Evolutionary conservation across 2,888 invertebrate genomes (phyloP), one percentile per base, ranked within the genome.

Genomic region (Scaptomyza reducta): DNA sequence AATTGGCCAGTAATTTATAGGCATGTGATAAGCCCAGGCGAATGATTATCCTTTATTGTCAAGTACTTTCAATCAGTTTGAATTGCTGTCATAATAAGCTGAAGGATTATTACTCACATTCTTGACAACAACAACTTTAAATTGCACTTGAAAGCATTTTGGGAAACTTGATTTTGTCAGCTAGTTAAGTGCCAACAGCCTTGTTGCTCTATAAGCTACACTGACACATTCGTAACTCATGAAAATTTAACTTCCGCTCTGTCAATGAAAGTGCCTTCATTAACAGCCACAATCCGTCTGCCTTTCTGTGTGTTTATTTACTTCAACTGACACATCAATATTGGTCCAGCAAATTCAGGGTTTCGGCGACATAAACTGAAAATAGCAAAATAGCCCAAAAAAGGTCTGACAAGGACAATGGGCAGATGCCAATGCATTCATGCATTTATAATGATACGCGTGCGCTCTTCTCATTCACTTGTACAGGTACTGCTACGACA

Each of bases 361-460:
- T 47, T 9, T 41, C 22, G 18, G 44, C 35, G 22, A 54, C 38
- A 53, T 47, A 33, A 58, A 31, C 38, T 44, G 33, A 10, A 9
- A 42, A 41, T 18, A 35, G 18, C 49, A 22, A 67, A n/a, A n/a
- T n/a, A n/a, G 44, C 51, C 44, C 41, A 54, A 54, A 58, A n/a
- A n/a, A 47, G 60, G 38, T 51, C 22, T 18, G 27, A 45, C 86
- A 71, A 74, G 79, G 79, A 70, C 88, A 85, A 75, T 74, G 82
- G 68, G 42, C 70, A 61, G 64, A 68, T 70, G 62, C 31, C 66
- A 69, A 66, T 70, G 86, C 70, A 64, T 46, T 62, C 79, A 86
- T 86, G 81, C 87, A 86, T 82, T 63, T 35, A 49, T 64, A 80
- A 82, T 79, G 87, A 69, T 31, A 63, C 49, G 59, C 65, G 49